phyloP scores from a whole-genome alignment of 1,140 invertebrate genomes.

The Hydropsyche tenuis region DNA sequence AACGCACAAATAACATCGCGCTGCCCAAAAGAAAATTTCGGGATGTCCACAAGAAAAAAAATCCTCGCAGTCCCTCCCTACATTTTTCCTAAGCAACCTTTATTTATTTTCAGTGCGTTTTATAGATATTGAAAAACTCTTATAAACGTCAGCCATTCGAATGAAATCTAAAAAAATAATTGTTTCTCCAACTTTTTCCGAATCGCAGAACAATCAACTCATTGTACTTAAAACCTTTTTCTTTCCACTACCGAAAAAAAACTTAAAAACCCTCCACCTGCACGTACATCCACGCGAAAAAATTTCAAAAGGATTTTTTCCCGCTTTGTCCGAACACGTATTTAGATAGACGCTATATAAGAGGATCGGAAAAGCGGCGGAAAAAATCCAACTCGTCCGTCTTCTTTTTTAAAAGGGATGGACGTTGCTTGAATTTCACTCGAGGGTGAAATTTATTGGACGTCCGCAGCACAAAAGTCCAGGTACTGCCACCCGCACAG shows the following conservation, averaged over 20 bases:
- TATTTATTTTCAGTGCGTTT: background rate
- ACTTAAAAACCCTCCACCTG: background rate
- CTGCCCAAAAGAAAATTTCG: slow-evolving; percentile 2
- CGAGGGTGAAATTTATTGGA: slow-evolving; percentile 36
- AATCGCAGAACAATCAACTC: background rate
- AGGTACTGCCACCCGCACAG: background rate
- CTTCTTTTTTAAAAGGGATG: slow-evolving; percentile 27
- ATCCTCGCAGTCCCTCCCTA: background rate
- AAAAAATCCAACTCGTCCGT: slow-evolving; percentile 12
- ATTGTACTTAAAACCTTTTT: background rate
- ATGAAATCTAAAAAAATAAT: too few species aligned
- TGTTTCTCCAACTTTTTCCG: too few species aligned
- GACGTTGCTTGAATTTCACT: slow-evolving; percentile 33
- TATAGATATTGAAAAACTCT: too few species aligned
- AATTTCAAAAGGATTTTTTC: slow-evolving; percentile 3
- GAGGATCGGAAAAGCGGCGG: too few species aligned
- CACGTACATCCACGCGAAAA: background rate
- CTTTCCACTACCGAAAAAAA: too few species aligned
- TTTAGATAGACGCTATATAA: too few species aligned
- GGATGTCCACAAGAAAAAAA: slow-evolving; percentile 3
- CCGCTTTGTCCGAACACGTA: too few species aligned
- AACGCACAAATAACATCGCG: slow-evolving; percentile 9
- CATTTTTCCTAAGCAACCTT: background rate
- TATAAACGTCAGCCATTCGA: too few species aligned
- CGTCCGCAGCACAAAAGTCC: slow-evolving; percentile 24